Base-by-base conservation (phyloP, 2,113 vertebrate species). In the Lampris megalopsis region DNA sequence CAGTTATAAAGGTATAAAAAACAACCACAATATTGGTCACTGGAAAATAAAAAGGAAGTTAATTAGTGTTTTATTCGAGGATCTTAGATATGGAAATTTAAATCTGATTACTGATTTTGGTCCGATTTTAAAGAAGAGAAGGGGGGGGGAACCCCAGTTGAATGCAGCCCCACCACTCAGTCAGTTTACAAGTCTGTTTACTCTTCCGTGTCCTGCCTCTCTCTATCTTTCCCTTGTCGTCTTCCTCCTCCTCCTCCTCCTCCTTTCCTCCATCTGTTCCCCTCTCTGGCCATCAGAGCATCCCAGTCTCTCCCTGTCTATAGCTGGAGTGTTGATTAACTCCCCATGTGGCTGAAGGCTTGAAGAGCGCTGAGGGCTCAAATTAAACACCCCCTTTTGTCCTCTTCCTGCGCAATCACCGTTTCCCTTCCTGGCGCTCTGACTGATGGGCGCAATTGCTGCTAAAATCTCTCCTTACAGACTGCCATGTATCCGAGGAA, bases 281-380 rank as follows among this genome's bases (percentile, higher is more conserved):
- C 38, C 63, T 75, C 43, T 66, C 77, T 53, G 64, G 68, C 67
- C 60, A 36, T 76, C 79, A 73, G n/a, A 36, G 48, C 49, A 66
- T 59, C 58, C 50, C 52, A 24, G 41, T 68, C 48, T 53, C 52
- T 59, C 13, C 38, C 68, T 47, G 8, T 59, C 68, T 49, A 36
- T 57, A 61, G 57, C 61, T 71, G 76, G 76, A 82, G 75, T 79
- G 67, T 71, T 85, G 86, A 88, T 86, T 80, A 84, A 79, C 80
- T 85, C 82, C 66, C 73, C 53, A 68, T 83, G 81, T 64, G 79
- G 73, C 43, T 53, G 43, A 71, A 59, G 69, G 10, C 59, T 53
- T 35, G 61, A 73, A 66, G 64, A 58, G 72, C 35, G n/a, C 68
- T 67, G 56, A 81, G 63, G 70, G 63, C 54, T 42, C 36, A 11